Evolutionary conservation across 2,113 vertebrate species (phyloP).

Genomic region (Thermophis baileyi): DNA sequence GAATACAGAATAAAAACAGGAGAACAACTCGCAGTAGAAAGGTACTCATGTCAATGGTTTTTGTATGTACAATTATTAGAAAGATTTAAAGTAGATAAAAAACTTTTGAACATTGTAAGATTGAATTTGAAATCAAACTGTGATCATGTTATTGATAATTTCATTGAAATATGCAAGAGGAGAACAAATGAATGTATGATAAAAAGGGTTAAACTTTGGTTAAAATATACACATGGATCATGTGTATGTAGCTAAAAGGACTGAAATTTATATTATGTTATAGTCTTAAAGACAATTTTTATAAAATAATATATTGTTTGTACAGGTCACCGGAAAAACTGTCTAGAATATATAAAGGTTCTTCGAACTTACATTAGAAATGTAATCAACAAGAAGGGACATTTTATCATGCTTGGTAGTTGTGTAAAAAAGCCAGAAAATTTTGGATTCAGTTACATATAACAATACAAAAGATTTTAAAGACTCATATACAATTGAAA

Average conservation of each 20-base stretch:
- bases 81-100: background rate
- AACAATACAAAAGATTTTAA: background rate
- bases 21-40: background rate
- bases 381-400: background rate
- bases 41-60: background rate
- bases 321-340: background rate
- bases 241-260: too few relatives aligned
- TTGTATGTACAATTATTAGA: background rate
- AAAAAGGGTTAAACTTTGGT: background rate
- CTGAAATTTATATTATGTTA: background rate
- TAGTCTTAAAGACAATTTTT: background rate
- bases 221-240: background rate
- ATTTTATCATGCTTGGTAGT: background rate
- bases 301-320: background rate
- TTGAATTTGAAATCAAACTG: background rate
- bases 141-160: background rate
- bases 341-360: background rate
- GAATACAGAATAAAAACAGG: background rate
- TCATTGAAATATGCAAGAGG: background rate
- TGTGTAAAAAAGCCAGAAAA: background rate
- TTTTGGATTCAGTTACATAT: background rate
- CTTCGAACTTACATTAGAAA: background rate
- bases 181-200: background rate
- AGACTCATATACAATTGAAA: background rate
- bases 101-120: background rate